A percentile compares a stretch with the other conserved stretches of the same genome.
Evolutionary conservation across 2,113 vertebrate genomes (phyloP).

Genomic region (Platanista minor): DNA sequence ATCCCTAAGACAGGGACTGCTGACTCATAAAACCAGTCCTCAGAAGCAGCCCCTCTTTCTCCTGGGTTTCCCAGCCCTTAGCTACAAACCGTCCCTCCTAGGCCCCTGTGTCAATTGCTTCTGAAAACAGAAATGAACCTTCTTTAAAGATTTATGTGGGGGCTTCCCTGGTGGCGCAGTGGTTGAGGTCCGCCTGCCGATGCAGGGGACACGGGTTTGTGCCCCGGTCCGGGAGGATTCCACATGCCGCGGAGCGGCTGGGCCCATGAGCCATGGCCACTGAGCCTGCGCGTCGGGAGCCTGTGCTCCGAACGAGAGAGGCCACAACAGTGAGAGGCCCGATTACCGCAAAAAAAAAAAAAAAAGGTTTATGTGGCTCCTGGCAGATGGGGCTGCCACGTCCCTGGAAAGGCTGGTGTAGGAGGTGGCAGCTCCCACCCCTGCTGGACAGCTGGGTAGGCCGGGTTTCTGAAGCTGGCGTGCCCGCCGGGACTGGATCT

Average conservation of each 20-base stretch:
- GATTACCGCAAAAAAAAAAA: too few relatives aligned
- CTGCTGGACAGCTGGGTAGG: neutral
- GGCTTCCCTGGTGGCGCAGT: too few relatives aligned
- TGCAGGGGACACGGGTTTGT: too few relatives aligned
- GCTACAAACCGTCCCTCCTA: neutral
- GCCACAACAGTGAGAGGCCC: too few relatives aligned
- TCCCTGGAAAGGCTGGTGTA: neutral
- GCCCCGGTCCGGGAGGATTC: too few relatives aligned
- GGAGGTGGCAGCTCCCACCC: neutral
- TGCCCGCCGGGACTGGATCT: neutral
- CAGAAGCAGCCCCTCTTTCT: neutral
- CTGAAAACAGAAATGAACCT: slow-evolving; percentile 43
- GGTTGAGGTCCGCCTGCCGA: too few relatives aligned
- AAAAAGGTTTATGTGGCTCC: neutral
- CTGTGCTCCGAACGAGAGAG: too few relatives aligned
- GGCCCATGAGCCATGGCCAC: too few relatives aligned
- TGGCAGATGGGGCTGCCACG: slow-evolving; percentile 21
- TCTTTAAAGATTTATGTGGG: slow-evolving; percentile 22
- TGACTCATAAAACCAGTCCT: neutral
- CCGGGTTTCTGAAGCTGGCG: neutral
- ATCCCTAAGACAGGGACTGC: fast-evolving
- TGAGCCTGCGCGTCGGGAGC: too few relatives aligned
- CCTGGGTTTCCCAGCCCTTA: neutral
- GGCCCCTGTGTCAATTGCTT: neutral
- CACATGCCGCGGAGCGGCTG: too few relatives aligned